A percentile compares a stretch with the other conserved stretches of the same genome.
Evolutionary conservation across 2,113 vertebrate species (phyloP).

Genomic region (Hucho hucho): DNA sequence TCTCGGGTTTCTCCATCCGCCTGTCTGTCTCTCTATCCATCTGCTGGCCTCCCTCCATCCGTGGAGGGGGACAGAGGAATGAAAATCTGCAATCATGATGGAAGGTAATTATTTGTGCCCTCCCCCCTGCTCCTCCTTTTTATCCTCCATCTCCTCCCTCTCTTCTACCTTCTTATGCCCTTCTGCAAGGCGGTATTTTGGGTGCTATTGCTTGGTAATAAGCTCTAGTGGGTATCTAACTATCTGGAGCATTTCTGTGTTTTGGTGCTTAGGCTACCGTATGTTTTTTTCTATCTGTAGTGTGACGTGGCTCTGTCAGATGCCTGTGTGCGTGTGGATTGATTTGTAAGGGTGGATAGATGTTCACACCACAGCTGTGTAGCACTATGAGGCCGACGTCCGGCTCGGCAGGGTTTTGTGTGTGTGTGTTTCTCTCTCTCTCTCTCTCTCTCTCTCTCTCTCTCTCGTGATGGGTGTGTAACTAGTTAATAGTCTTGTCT

Average conservation of each 20-base stretch:
- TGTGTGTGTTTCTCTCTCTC: no score
- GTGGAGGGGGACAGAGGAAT: constrained; percentile 81
- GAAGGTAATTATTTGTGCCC: constrained; percentile 81
- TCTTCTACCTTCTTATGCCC: constrained; percentile 26
- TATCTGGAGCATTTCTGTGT: constrained; percentile 22
- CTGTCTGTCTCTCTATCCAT: constrained; percentile 24
- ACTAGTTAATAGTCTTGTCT: constrained; percentile 10
- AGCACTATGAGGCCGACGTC: not conserved
- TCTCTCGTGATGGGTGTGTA: constrained; percentile 7
- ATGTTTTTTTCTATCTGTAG: not conserved
- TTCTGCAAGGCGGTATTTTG: not conserved
- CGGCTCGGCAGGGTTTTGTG: not conserved
- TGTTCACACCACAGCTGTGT: not conserved
- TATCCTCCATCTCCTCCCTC: constrained; percentile 30
- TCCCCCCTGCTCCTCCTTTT: constrained; percentile 38
- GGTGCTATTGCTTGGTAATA: not conserved
- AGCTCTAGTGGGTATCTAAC: constrained; percentile 27
- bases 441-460: no score
- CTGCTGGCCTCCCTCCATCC: constrained; percentile 26
- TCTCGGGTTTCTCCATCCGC: constrained; percentile 25
- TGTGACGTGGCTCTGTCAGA: not conserved
- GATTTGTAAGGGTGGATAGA: constrained; percentile 2
- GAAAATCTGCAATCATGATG: constrained; percentile 98
- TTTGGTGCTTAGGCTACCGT: not conserved
- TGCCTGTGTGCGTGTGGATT: not conserved